These are phyloP conservation scores for Syngnathoides biaculeatus DNA, from an alignment of 2,113 vertebrate species.

Conservation along the genomic window DNA sequence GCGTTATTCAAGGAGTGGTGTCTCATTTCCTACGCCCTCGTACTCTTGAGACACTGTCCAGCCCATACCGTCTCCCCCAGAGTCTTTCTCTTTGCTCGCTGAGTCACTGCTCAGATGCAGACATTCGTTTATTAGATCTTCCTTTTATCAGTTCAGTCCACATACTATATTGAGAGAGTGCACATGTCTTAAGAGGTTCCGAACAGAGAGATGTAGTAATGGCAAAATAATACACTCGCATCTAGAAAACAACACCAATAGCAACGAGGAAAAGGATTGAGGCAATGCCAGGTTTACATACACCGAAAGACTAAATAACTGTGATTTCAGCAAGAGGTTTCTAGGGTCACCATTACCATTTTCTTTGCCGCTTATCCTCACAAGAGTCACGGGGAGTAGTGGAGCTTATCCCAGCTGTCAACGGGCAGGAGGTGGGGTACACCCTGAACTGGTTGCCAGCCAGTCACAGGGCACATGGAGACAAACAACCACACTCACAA, in stretches of 20 bases:
- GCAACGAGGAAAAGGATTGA: not conserved
- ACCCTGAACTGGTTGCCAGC: too few species aligned
- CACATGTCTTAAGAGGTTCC: not conserved
- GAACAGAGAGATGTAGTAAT: not conserved
- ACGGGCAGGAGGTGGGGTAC: too few species aligned
- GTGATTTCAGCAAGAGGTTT: too few species aligned
- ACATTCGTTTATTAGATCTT: conserved; percentile 24
- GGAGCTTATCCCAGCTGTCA: too few species aligned
- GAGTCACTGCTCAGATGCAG: conserved; percentile 36
- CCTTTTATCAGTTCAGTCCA: conserved; percentile 13
- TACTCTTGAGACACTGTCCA: conserved; percentile 26
- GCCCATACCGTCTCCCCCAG: conserved; percentile 9
- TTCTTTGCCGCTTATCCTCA: too few species aligned
- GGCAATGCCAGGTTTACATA: not conserved
- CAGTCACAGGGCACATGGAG: too few species aligned
- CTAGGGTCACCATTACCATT: too few species aligned
- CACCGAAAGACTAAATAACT: too few species aligned
- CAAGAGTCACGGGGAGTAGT: too few species aligned
- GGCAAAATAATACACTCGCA: not conserved
- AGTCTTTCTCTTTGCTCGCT: conserved; percentile 4
- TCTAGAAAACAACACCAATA: not conserved
- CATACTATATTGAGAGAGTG: not conserved
- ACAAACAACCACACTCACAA: too few species aligned
- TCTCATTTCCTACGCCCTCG: conserved; percentile 57
- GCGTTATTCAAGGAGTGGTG: conserved; percentile 39